Conservation (phyloP, 2,113 vertebrate species). For the Trogon melanurus region DNA sequence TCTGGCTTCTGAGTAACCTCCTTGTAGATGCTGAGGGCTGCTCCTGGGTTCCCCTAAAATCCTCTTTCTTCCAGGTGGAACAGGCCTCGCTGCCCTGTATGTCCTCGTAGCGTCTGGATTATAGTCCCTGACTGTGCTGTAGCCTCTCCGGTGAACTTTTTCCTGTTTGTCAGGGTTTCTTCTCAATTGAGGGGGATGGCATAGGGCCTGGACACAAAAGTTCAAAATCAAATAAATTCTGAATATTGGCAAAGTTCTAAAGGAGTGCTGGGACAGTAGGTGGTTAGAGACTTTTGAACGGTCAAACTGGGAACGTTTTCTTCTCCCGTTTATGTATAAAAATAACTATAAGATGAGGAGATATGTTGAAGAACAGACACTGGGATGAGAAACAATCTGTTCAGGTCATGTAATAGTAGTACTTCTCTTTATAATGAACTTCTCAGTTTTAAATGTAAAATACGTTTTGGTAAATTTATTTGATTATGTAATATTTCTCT, state of each 20-base stretch:
- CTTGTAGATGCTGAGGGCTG: not conserved
- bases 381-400: not conserved
- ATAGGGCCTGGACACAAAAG: not conserved
- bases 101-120: not conserved
- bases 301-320: not conserved
- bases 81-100: fast-evolving
- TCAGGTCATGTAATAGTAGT: not conserved
- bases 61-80: not conserved
- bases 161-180: not conserved
- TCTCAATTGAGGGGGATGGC: not conserved
- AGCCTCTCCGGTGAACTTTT: not conserved
- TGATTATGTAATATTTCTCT: not conserved
- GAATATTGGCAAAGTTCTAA: not conserved
- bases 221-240: not conserved
- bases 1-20: not conserved
- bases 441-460: not conserved
- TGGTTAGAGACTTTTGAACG: not conserved
- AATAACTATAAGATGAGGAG: not conserved
- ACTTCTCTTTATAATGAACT: not conserved
- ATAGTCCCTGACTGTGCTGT: fast-evolving
- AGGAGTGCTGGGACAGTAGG: not conserved
- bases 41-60: not conserved
- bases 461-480: not conserved
- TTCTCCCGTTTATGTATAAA: not conserved
- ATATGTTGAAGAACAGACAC: not conserved